Evolutionary conservation across 2,888 invertebrate species (phyloP).

Genomic region (Mesodorylaimus sp.): DNA sequence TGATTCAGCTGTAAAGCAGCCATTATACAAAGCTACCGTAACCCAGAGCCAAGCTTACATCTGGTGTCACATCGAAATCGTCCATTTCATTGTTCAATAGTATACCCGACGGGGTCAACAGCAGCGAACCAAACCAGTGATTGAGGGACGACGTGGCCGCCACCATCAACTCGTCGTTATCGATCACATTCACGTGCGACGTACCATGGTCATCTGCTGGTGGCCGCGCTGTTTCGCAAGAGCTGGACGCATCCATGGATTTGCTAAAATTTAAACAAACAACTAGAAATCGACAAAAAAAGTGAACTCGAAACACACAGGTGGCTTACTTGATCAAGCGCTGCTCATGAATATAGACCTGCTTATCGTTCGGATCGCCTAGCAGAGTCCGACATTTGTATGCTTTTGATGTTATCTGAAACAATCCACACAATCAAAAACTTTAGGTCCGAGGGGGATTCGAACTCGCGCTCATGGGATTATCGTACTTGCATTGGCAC

Average conservation of each 20-base stretch:
- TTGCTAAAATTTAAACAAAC: background rate
- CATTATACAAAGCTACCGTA: conserved; percentile 19
- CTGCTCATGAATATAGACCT: no score
- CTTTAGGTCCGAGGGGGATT: no score
- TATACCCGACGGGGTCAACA: conserved; percentile 56
- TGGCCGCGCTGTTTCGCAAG: background rate
- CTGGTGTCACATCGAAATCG: conserved; percentile 43
- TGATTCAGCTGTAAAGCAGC: conserved; percentile 57
- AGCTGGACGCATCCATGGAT: background rate
- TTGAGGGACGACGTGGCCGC: conserved; percentile 25
- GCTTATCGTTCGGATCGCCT: background rate
- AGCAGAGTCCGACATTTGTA: background rate
- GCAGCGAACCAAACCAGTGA: conserved; percentile 56
- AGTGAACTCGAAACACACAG: background rate
- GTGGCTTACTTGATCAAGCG: background rate
- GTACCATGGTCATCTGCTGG: conserved; percentile 19
- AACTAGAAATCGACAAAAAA: background rate
- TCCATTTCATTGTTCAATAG: conserved; percentile 72
- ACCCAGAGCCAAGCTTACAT: no score
- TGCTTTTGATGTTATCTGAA: background rate
- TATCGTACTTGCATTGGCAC: no score
- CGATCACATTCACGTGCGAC: conserved; percentile 28
- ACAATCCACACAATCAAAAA: no score
- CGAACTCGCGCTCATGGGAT: no score
- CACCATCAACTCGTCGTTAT: conserved; percentile 28